Base-by-base conservation (phyloP, 2,888 invertebrate genomes). In the Euphydryas editha region DNA sequence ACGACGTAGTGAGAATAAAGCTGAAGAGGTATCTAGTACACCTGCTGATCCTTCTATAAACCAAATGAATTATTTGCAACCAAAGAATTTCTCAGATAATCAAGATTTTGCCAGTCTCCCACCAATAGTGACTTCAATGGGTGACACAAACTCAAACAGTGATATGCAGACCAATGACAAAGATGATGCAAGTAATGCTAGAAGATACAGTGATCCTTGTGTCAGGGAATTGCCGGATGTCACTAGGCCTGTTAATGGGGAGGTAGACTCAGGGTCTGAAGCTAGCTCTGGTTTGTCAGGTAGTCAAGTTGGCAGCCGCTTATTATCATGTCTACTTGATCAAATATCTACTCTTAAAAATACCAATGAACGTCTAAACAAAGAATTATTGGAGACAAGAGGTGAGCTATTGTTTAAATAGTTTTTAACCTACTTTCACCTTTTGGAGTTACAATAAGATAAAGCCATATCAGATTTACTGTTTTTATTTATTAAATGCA, bases 321-420 rank as follows among this genome's bases (percentile, higher is more conserved):
- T 95, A 56, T 84, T 95, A 54, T 87, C 94, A 58, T 94, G 95
- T 67, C 89, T 97, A 39, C 93, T 96, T 71, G 96, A 96, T 77
- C 96, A 97, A 90, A 95, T 97, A 73, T 92, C 94, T 77, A 84
- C 94, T 62, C 81, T 97, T 75, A 96, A 96, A 81, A 94, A 95
- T 75, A 94, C 94, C 65, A 96, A 97, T 86, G 94, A 95, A 75
- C 95, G 95, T 90, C 93, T 97, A 79, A 95, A 94, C 78, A 94
- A 95, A 81, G 96, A 96, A 81, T 93, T 97, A 75, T 94, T 95
- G 78, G 95, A 96, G 77, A 94, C 96, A 66, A 95, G 95, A 93
- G 94, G 95, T 92, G 92, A 86, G 83, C 24, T 49, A n/a, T n/a
- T 21, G 13, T 18, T 42, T 15, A 47, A 37, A 8, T 24, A 24